Evolutionary conservation across 2,888 invertebrate species (phyloP), one percentile per base, ranked within the genome.

Genomic region (Hyppa rectilinea): DNA sequence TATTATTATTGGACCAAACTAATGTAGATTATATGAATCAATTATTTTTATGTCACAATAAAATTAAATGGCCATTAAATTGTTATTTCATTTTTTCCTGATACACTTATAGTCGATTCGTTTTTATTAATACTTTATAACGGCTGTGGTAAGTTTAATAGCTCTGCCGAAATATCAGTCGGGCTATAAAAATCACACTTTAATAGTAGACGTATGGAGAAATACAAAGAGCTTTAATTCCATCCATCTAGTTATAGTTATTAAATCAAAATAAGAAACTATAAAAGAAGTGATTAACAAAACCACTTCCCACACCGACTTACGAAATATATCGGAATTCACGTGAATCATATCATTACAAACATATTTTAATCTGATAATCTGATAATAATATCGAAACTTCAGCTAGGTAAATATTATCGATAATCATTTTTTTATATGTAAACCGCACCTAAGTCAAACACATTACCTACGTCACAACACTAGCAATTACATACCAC

Each of bases 1-100:
- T 72, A 84, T 85, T 86, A 85, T 90, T 92, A 93, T 90, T 91
- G 90, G 90, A 94, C 92, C 93, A 94, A 94, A 94, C 94, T 95
- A 94, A 95, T 94, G 88, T 94, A 95, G 92, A 89, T 87, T 91
- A 85, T 90, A 92, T 88, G 85, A 90, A 88, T 89, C 81, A 84
- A 85, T 87, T 73, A 85, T 87, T 73, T 77, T 73, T 80, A 82
- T 83, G 78, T 76, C 70, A 75, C 70, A 90, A 89, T 91, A 88
- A 91, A 92, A 89, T 88, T 88, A 90, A 94, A 93, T 92, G 90
- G 92, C 92, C 91, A 92, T 92, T 91, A 85, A 68, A 80, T 69
- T 85, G 82, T 84, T 86, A 84, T 83, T 87, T 89, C 86, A 78
- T 74, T 78, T 71, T n/a, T 71, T 72, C 55, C 47, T 55, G 34